Evolutionary conservation across 2,113 vertebrate genomes (phyloP), one percentile per base, ranked within the genome.

Genomic region (Gymnobelideus leadbeateri): DNA sequence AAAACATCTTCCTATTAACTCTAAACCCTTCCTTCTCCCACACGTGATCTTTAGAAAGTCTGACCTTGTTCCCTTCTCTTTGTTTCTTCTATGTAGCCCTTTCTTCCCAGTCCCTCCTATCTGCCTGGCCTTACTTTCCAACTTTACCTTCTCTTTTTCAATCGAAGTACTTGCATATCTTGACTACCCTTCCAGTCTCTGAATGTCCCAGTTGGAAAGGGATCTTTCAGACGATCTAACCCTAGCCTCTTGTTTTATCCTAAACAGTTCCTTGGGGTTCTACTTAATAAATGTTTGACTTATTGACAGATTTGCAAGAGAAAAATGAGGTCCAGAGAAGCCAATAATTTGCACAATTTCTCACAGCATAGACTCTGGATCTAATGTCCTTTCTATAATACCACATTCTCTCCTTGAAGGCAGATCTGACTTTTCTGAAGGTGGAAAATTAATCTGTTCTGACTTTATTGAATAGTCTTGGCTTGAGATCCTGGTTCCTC

Each of bases 11-110:
- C 57, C 61, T 77, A 46, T 10, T n/a, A 92, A 7, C 3, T 0
- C 2, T 91, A 16, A 51, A 31, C 52, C 91, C 52, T 31, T 92
- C 92, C 89, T 51, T 95, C 47, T 19, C 49, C 61, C 91, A 77
- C 89, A 46, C 31, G 0, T 89, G 61, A 91, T 1, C 28, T 93
- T 84, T 91, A 96, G 90, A 68, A 51, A 96, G 52, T 54, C 61
- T 46, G 23, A 51, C 26, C 51, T 90, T 37, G 3, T 61, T 61
- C 57, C 28, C 28, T 68, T 43, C 37, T 43, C 6, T 77, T n/a
- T 77, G 16, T 77, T 21, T 77, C 68, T 77, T 43, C 68, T 37
- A 19, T 77, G 12, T 68, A 1, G 0, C 57, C 11, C 28, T 12
- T 68, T 68, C 11, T 55, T 37, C 31, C 3, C 61, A 14, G 37